A percentile compares a stretch with the other conserved stretches of the same genome.
Conservation (phyloP, 2,113 vertebrate genomes). For the Melanotaenia duboulayi region DNA sequence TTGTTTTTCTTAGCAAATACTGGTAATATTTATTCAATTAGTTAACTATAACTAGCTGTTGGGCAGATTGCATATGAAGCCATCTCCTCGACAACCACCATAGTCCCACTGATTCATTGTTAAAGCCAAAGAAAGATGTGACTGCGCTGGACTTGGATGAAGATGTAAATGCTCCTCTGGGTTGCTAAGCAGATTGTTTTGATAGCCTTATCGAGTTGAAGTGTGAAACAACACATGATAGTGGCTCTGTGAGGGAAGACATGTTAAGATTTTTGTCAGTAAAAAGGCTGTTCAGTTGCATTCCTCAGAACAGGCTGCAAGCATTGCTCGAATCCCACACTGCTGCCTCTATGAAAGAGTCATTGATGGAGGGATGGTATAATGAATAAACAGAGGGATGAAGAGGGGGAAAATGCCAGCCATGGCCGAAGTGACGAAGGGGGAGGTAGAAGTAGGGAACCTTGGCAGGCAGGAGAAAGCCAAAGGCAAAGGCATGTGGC, state of each 20-base stretch:
- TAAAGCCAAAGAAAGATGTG: constrained; percentile 7
- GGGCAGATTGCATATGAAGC: constrained; percentile 6
- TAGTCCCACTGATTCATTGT: constrained; percentile 11
- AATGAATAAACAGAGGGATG: constrained; percentile 78
- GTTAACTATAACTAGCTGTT: background rate
- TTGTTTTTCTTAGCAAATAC: background rate
- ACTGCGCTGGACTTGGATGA: no score
- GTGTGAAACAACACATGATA: constrained; percentile 20
- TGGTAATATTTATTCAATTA: background rate
- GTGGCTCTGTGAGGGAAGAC: constrained; percentile 14
- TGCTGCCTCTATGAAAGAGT: constrained; percentile 74
- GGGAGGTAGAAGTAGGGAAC: constrained; percentile 26
- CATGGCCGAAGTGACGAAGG: constrained; percentile 34
- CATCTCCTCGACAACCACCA: background rate
- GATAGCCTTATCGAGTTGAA: background rate
- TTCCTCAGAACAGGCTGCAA: constrained; percentile 54
- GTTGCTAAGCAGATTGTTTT: background rate
- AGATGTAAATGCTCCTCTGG: background rate
- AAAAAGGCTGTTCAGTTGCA: constrained; percentile 50
- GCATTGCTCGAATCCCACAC: constrained; percentile 50
- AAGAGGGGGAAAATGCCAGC: constrained; percentile 62
- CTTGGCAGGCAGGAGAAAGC: constrained; percentile 48
- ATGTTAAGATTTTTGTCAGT: constrained; percentile 10
- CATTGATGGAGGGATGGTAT: constrained; percentile 75
- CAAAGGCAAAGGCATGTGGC: constrained; percentile 52